Percentiles rank a stretch among this genome's conserved stretches.
phyloP scores from a whole-genome alignment of 2,888 invertebrate species.

The Andrena dorsata region DNA sequence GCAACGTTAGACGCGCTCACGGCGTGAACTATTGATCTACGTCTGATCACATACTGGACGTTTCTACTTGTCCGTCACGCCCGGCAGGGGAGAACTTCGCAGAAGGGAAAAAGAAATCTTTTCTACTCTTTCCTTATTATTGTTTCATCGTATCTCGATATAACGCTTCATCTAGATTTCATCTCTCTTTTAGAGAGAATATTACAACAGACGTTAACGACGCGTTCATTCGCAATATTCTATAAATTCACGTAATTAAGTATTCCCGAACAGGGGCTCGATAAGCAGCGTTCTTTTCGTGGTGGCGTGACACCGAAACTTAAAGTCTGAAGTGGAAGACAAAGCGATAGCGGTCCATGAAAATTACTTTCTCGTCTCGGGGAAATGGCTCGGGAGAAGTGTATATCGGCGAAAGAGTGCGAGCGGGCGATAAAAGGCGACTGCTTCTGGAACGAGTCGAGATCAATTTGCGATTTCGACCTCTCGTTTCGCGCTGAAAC shows the following conservation, averaged over 20 bases:
- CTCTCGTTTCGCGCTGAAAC: slow-evolving; percentile 75
- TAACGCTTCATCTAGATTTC: too few relatives aligned
- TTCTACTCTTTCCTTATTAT: too few relatives aligned
- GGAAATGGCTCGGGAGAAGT: slow-evolving; percentile 41
- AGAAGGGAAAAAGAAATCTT: too few relatives aligned
- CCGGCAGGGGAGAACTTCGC: too few relatives aligned
- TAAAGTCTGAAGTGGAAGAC: neutral
- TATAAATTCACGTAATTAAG: neutral
- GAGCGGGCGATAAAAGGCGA: slow-evolving; percentile 70
- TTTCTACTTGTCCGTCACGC: too few relatives aligned
- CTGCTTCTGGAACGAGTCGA: slow-evolving; percentile 71
- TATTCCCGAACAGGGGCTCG: neutral
- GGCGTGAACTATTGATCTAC: too few relatives aligned
- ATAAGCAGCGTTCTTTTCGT: neutral
- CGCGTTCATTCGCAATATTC: neutral
- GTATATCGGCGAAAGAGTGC: slow-evolving; percentile 31
- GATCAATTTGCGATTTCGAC: slow-evolving; percentile 81
- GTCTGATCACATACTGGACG: too few relatives aligned
- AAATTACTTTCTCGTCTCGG: slow-evolving; percentile 55
- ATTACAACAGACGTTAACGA: too few relatives aligned
- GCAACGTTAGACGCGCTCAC: too few relatives aligned
- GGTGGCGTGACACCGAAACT: neutral
- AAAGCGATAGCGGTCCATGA: slow-evolving; percentile 48
- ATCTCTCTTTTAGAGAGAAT: too few relatives aligned
- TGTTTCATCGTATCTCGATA: too few relatives aligned